Conservation (phyloP, 2,797 vertebrate genomes). For the Cirrhinus mrigala region DNA sequence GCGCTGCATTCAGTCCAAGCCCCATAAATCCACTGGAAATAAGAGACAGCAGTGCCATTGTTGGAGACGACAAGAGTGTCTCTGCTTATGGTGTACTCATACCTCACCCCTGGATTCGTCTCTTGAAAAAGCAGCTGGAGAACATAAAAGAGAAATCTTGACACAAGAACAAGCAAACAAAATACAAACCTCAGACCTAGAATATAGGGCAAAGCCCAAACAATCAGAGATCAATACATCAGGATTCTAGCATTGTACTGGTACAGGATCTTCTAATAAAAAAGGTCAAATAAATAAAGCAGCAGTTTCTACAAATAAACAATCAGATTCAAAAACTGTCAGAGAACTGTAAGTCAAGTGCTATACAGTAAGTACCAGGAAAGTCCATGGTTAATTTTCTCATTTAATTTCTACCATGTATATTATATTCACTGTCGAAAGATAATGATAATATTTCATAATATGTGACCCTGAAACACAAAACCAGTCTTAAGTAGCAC, state of each 20-base stretch:
- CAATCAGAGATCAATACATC: background rate
- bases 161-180: background rate
- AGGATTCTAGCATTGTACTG: background rate
- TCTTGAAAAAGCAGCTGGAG: constrained; percentile 95
- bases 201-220: background rate
- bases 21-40: constrained; percentile 90
- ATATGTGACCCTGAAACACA: no score
- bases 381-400: background rate
- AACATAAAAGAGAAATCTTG: constrained; percentile 29
- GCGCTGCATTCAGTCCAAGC: constrained; percentile 90
- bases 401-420: background rate
- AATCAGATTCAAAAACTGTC: background rate
- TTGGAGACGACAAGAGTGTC: constrained; percentile 64
- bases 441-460: no score
- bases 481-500: no score
- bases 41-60: constrained; percentile 61
- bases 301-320: background rate
- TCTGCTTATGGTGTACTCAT: constrained; percentile 91
- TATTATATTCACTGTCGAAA: no score
- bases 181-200: background rate
- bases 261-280: background rate
- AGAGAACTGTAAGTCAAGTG: background rate
- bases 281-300: background rate
- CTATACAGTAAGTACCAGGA: background rate
- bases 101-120: constrained; percentile 91